Base-by-base conservation (phyloP, 2,888 invertebrate genomes). In the Philaethria dido region DNA sequence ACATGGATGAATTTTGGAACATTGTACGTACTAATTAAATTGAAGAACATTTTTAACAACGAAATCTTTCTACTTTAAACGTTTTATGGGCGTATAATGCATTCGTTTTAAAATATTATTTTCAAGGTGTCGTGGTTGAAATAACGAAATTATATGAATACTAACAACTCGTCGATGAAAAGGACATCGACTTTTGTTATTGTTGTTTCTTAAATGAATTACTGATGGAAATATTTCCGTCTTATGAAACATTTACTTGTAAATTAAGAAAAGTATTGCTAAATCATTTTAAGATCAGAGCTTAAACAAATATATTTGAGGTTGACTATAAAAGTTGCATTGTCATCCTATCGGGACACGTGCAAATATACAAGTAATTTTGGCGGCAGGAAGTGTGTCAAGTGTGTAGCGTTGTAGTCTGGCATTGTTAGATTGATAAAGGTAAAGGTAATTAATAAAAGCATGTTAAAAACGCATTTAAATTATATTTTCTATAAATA, bases 1-100 rank as follows among this genome's bases (percentile, higher is more conserved):
- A 64, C 66, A 59, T 64, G 57, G 66, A 64, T 66, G 44, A 66
- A 66, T 61, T 66, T 66, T 61, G 45, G 36, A 66, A 66, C 61
- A 61, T 61, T 61, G 33, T 52, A 60, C 20, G 50, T 60, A 50
- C 29, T 61, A 61, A 61, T 66, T 66, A 66, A 54, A 61, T 66
- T 61, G 66, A 54, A 36, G 42, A 29, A 29, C 14, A 22, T 29
- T 59, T 64, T 64, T 64, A 50, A 44, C 42, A n/a, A 45, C 11
- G 18, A 33, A 16, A 45, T 29, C 18, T 47, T 47, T 33, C 14
- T 14, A 18, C 3, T 13, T 11, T 60, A 18, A 57, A 57, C 22
- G 57, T 42, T 57, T 57, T 57, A 9, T 42, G 42, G 20, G n/a
- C n/a, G n/a, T n/a, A n/a, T n/a, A n/a, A 4, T 42, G 29, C 50